Evolutionary conservation across 2,888 invertebrate genomes (phyloP), one percentile per base, ranked within the genome.

Genomic region (Oscheius onirici): DNA sequence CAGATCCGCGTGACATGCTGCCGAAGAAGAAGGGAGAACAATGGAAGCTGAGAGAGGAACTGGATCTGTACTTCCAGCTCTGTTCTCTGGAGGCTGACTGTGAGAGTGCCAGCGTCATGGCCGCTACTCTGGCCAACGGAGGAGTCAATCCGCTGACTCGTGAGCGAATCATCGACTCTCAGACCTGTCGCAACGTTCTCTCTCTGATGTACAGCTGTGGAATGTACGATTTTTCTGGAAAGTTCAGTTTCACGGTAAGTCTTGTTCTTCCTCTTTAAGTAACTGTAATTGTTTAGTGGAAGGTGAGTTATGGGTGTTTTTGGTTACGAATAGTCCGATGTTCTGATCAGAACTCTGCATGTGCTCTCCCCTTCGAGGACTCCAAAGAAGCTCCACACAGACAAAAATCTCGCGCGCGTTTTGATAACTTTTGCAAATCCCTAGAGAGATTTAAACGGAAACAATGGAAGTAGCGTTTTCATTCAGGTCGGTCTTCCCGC

Each of bases 191-290:
- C 95, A 90, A 97, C 89, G 95, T 96, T 0, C 90, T 97, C 43
- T 95, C 96, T 11, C 90, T 97, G 77, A 97, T 97, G 97, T 95
- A 96, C 89, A 95, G 95, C 78, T 97, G 97, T 88, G 93, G 97
- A 80, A 97, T 81, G 81, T 81, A 81, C 51, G 81, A 81, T 65
- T 78, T 72, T 20, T 77, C 77, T 11, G 81, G 81, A 57, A 78
- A 81, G 67, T 81, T 97, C 88, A 96, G 97, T 26, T 95, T 95
- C 88, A 93, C 92, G 89, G 93, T 92, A 87, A 86, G 83, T 58
- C 1, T 22, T 46, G 6, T 8, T 15, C 43, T 24, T 17, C 11
- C 5, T 15, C 17, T 43, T 17, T 60, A 20, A 17, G 8, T 34
- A 34, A 34, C 34, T 6, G 8, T 6, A 8, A 3, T 34, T 6